Conservation (phyloP, 2,888 invertebrate genomes). For the Dendrolimus houi region DNA sequence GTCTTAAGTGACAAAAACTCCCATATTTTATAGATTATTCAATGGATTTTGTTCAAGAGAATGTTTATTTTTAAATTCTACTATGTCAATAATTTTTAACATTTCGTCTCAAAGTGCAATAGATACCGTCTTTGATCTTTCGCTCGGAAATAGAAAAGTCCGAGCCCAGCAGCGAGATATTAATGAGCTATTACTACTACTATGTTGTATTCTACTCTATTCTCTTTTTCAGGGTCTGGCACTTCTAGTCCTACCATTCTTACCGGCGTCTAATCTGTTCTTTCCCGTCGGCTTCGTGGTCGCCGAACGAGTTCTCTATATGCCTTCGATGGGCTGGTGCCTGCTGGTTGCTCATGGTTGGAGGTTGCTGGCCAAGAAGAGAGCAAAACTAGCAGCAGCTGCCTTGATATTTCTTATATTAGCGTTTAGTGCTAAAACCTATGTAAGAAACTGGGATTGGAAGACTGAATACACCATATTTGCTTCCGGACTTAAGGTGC, state of each 20-base stretch:
- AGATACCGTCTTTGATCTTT: too few relatives aligned
- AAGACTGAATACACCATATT: slow-evolving; percentile 95
- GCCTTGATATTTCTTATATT: slow-evolving; percentile 82
- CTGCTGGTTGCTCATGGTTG: slow-evolving; percentile 93
- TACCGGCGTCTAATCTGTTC: slow-evolving; percentile 97
- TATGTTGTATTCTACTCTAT: not conserved
- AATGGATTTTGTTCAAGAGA: too few relatives aligned
- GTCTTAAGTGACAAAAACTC: too few relatives aligned
- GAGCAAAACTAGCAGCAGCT: slow-evolving; percentile 80
- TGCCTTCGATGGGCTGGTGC: slow-evolving; percentile 98
- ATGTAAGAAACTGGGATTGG: slow-evolving; percentile 94
- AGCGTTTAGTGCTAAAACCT: slow-evolving; percentile 90
- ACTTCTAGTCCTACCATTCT: slow-evolving; percentile 91
- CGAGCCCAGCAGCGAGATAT: too few relatives aligned
- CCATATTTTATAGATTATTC: too few relatives aligned
- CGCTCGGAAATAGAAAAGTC: too few relatives aligned
- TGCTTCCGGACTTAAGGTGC: slow-evolving; percentile 87
- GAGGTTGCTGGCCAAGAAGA: slow-evolving; percentile 80
- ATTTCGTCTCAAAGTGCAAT: too few relatives aligned
- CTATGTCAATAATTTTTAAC: too few relatives aligned
- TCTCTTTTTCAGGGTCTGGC: slow-evolving; percentile 83
- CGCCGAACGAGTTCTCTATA: slow-evolving; percentile 95
- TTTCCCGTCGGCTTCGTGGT: slow-evolving; percentile 99
- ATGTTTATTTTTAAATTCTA: too few relatives aligned
- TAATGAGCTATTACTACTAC: too few relatives aligned